These are phyloP conservation scores for Aphrophora alni DNA, from an alignment of 2,888 invertebrate species.

Conservation along the genomic window DNA sequence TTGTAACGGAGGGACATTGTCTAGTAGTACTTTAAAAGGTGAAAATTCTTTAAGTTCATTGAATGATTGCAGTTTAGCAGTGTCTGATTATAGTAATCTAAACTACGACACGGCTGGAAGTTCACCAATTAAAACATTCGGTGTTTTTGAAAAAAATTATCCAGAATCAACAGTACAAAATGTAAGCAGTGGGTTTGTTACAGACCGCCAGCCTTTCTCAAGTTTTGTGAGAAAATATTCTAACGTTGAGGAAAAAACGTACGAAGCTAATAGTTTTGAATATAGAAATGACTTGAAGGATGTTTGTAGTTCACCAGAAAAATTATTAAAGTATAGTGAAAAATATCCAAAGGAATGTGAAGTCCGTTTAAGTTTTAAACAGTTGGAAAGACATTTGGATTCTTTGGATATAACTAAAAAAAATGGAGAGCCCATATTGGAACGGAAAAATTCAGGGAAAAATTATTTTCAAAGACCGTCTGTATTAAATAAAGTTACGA, in stretches of 20 bases:
- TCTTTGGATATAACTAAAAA: slow-evolving; percentile 34
- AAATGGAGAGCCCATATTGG: slow-evolving; percentile 21
- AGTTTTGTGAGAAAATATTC: background rate
- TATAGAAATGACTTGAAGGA: slow-evolving; percentile 10
- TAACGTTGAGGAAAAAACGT: background rate
- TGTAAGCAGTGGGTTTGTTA: background rate
- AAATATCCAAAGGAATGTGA: slow-evolving; percentile 28
- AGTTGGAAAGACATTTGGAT: slow-evolving; percentile 29
- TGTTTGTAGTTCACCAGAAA: slow-evolving; percentile 19
- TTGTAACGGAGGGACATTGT: slow-evolving; percentile 30
- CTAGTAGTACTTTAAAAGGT: slow-evolving; percentile 19
- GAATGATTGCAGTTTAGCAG: slow-evolving; percentile 18
- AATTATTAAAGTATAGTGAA: slow-evolving; percentile 28
- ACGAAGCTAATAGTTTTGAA: background rate
- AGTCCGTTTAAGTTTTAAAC: slow-evolving; percentile 30
- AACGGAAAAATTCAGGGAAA: background rate
- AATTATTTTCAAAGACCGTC: background rate
- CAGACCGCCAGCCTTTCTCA: background rate
- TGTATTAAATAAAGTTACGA: slow-evolving; percentile 3
- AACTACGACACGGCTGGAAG: background rate
- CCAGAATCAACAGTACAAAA: background rate
- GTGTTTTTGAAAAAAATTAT: background rate
- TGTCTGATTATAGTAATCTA: background rate
- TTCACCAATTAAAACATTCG: background rate
- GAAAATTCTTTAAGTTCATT: slow-evolving; percentile 23